Conservation (phyloP, 2,113 vertebrate genomes). For the Boleophthalmus pectinirostris region DNA sequence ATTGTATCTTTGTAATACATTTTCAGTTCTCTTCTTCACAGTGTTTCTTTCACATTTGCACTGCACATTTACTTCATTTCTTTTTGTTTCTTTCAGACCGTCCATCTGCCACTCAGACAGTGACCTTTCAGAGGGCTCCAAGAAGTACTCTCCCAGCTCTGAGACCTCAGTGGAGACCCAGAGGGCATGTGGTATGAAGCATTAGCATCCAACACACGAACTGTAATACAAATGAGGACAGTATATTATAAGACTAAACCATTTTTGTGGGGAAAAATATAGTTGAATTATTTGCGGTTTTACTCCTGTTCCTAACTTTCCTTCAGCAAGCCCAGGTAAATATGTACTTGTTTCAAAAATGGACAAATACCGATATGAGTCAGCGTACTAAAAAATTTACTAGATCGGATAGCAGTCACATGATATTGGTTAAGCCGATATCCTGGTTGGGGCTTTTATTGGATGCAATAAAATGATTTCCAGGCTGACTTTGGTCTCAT, state of each 20-base stretch:
- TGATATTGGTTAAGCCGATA: too few species aligned
- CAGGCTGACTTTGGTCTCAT: too few species aligned
- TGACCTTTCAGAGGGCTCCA: slow-evolving; percentile 81
- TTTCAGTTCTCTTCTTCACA: neutral
- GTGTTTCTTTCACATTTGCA: neutral
- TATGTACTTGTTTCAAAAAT: neutral
- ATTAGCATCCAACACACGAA: slow-evolving; percentile 31
- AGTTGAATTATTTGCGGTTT: too few species aligned
- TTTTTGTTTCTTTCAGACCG: slow-evolving; percentile 63
- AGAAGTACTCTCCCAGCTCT: slow-evolving; percentile 84
- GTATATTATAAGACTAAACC: slow-evolving; percentile 16
- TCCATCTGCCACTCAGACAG: slow-evolving; percentile 83
- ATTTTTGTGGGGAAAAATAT: neutral
- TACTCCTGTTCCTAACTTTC: neutral
- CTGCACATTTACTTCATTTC: slow-evolving; percentile 6
- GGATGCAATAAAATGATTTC: too few species aligned
- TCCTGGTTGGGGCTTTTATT: too few species aligned
- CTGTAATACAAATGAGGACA: slow-evolving; percentile 26
- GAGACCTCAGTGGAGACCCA: slow-evolving; percentile 83
- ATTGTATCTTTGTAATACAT: too few species aligned
- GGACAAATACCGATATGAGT: too few species aligned
- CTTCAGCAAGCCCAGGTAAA: neutral
- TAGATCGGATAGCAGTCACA: too few species aligned
- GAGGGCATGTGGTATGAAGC: slow-evolving; percentile 80
- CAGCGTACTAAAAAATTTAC: too few species aligned